phyloP scores from a whole-genome alignment of 2,797 vertebrate genomes.

The Esox lucius region DNA sequence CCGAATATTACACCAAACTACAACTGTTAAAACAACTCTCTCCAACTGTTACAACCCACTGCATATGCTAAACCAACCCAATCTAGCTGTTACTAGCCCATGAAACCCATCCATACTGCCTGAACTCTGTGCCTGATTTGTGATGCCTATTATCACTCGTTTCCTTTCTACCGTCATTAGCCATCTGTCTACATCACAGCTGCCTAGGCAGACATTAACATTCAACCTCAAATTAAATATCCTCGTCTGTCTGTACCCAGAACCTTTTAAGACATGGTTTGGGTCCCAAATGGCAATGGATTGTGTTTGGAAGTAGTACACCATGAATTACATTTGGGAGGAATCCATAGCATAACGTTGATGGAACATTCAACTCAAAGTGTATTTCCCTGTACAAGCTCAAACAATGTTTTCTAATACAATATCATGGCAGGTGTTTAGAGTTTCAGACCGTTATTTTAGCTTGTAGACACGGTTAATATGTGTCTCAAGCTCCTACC shows the following conservation, averaged over 20 bases:
- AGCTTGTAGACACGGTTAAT: background rate
- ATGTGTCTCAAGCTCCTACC: background rate
- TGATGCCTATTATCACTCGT: constrained; percentile 1
- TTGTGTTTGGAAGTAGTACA: too few species aligned
- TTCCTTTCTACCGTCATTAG: constrained; percentile 19
- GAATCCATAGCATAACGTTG: background rate
- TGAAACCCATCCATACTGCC: too few species aligned
- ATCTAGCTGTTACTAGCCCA: too few species aligned
- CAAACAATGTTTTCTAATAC: constrained; percentile 30
- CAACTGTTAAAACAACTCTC: too few species aligned
- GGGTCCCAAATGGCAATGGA: constrained; percentile 3
- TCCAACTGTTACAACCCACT: too few species aligned
- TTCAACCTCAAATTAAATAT: constrained; percentile 46
- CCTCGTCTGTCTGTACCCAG: constrained; percentile 41
- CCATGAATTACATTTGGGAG: too few species aligned
- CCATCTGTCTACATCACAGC: constrained; percentile 24
- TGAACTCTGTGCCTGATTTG: background rate
- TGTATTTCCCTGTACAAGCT: constrained; percentile 34
- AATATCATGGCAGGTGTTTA: too few species aligned
- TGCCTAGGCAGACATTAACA: constrained; percentile 41
- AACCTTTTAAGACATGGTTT: constrained; percentile 37
- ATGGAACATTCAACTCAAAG: constrained; percentile 35
- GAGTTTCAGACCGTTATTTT: background rate
- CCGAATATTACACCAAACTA: too few species aligned
- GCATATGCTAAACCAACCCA: too few species aligned